A percentile compares a stretch with the other conserved stretches of the same genome.
phyloP scores from a whole-genome alignment of 2,888 invertebrate genomes.

The Cepaea hortensis region DNA sequence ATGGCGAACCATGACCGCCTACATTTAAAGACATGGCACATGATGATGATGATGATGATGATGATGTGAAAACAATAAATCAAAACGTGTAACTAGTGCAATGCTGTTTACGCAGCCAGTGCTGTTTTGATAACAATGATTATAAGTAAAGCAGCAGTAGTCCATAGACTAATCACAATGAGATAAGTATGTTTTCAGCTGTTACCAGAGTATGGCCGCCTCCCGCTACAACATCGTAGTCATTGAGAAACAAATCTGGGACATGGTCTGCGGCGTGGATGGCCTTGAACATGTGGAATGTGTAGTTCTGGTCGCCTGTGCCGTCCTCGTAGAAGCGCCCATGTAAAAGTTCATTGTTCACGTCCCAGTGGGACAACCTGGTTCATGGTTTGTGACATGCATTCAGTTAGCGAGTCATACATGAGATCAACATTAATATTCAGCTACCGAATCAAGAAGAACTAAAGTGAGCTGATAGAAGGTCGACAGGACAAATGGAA shows the following conservation, averaged over 20 bases:
- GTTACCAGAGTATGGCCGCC: slow-evolving; percentile 31
- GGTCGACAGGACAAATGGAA: too few relatives aligned
- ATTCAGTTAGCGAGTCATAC: too few relatives aligned
- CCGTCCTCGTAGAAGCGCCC: slow-evolving; percentile 61
- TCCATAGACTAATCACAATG: background rate
- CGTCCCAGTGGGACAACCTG: slow-evolving; percentile 69
- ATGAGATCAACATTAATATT: too few relatives aligned
- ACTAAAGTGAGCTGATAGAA: too few relatives aligned
- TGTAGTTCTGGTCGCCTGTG: slow-evolving; percentile 56
- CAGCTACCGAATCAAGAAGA: too few relatives aligned
- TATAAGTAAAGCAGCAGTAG: background rate
- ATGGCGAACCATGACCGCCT: too few relatives aligned
- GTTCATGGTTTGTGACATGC: background rate
- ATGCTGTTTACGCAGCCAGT: too few relatives aligned
- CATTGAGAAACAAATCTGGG: slow-evolving; percentile 64
- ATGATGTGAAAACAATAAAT: too few relatives aligned
- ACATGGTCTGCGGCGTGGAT: slow-evolving; percentile 56
- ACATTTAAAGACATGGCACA: too few relatives aligned
- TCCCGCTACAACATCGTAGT: slow-evolving; percentile 56
- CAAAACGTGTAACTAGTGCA: background rate
- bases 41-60: too few relatives aligned
- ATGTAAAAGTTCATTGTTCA: slow-evolving; percentile 67
- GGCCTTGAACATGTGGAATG: slow-evolving; percentile 61
- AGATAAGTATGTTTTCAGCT: background rate
- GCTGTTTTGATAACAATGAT: too few relatives aligned